Conservation (phyloP, 2,113 vertebrate genomes). For the Dunckerocampus dactyliophorus region DNA sequence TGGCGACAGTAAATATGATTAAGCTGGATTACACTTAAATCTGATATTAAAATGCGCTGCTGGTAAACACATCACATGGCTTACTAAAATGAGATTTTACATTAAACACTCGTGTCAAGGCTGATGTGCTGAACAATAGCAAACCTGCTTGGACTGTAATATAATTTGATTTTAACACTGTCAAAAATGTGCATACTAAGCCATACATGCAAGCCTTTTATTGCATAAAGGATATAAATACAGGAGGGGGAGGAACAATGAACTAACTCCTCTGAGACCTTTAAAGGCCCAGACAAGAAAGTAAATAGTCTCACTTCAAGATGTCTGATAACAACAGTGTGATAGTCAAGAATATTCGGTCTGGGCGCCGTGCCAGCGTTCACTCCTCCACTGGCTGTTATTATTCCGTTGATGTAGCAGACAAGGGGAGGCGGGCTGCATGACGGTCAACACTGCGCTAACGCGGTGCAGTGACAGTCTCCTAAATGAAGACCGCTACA, state of each 20-base stretch:
- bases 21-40: constrained; percentile 53
- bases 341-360: constrained; percentile 34
- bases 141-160: neutral
- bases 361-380: constrained; percentile 48
- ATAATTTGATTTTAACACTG: neutral
- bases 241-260: constrained; percentile 5
- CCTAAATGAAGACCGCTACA: constrained; percentile 4
- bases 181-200: neutral
- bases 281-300: constrained; percentile 2
- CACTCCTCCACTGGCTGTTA: constrained; percentile 29
- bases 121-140: constrained; percentile 1
- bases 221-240: neutral
- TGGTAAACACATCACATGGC: constrained; percentile 30
- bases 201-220: neutral
- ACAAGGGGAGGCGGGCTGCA: constrained; percentile 15
- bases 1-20: constrained; percentile 35
- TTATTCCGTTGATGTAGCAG: constrained; percentile 30
- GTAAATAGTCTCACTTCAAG: constrained; percentile 27
- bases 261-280: constrained; percentile 7
- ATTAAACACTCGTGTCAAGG: constrained; percentile 19
- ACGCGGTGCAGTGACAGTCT: constrained; percentile 22
- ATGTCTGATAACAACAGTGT: constrained; percentile 29
- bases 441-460: constrained; percentile 21
- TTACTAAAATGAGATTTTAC: constrained; percentile 13
- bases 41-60: constrained; percentile 49